Base-by-base conservation (phyloP, 2,888 invertebrate species). In the Euproctis similis region DNA sequence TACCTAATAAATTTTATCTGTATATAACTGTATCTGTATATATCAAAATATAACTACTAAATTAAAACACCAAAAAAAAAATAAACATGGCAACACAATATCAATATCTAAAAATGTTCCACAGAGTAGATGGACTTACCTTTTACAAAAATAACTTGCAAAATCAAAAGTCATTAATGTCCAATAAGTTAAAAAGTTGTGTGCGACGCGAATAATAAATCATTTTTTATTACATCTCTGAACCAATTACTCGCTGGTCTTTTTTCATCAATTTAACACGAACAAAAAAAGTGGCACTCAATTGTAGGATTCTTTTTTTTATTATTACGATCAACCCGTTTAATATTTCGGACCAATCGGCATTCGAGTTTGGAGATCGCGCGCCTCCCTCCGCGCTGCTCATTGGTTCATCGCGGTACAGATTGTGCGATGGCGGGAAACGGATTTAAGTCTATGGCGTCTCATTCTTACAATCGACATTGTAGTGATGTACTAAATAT, bases 221-320 rank as follows among this genome's bases (percentile, higher is more conserved):
- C 82, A 84, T 80, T 78, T 76, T 78, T 73, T 76, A 75, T 78
- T 76, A 72, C 76, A 75, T 76, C 71, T 73, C 73, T 55, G 62
- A 65, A 69, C 65, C 70, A 73, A 75, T 74, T 75, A 77, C 73
- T 73, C 71, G n/a, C 54, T 53, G 64, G 72, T 74, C 74, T 71
- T 78, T 80, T 80, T 82, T 82, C 82, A 78, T 81, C 78, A 81
- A 78, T 81, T 81, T 78, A 77, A 78, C 76, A 65, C 66, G 73
- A 72, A 71, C 75, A 76, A 77, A 80, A n/a, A n/a, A 77, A 76
- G 71, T 73, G 72, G 71, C 80, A 77, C 72, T 78, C 81, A 78
- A 81, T 80, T 81, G 78, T 73, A 71, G 70, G 73, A 67, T 75
- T 78, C 36, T 39, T 61, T 76, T 68, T 71, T 80, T 80, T n/a